Percentiles rank a stretch among this genome's conserved stretches.
Evolutionary conservation across 2,888 invertebrate species (phyloP).

Genomic region (Dione juno): DNA sequence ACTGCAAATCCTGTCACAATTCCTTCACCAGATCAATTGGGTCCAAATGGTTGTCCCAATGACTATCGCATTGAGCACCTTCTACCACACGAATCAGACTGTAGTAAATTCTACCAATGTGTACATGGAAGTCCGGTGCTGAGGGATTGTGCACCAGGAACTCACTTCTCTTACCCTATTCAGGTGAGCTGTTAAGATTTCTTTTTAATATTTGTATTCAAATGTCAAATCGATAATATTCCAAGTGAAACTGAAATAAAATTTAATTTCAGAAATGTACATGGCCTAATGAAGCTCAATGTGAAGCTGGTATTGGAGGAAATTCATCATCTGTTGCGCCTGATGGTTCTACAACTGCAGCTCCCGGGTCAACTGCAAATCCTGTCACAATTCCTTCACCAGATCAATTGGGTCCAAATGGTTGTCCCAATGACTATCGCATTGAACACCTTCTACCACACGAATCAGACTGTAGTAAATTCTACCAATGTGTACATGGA

Average conservation of each 20-base stretch:
- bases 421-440: neutral
- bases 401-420: neutral
- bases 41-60: no score
- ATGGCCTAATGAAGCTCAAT: neutral
- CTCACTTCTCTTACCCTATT: slow-evolving; percentile 11
- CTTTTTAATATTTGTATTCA: neutral
- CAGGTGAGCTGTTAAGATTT: slow-evolving; percentile 54
- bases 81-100: no score
- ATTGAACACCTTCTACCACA: slow-evolving; percentile 9
- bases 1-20: no score
- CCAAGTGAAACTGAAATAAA: neutral
- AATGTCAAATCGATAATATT: neutral
- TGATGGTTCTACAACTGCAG: neutral
- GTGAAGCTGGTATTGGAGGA: neutral
- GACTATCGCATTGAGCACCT: no score
- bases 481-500: slow-evolving; percentile 14
- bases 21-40: no score
- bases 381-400: neutral
- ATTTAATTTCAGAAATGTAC: neutral
- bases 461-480: slow-evolving; percentile 20
- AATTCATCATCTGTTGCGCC: neutral
- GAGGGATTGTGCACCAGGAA: neutral
- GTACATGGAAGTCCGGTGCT: no score
- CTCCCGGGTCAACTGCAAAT: neutral
- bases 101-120: no score